phyloP scores from a whole-genome alignment of 2,113 vertebrate species.

The Anarhynchus alexandrinus region DNA sequence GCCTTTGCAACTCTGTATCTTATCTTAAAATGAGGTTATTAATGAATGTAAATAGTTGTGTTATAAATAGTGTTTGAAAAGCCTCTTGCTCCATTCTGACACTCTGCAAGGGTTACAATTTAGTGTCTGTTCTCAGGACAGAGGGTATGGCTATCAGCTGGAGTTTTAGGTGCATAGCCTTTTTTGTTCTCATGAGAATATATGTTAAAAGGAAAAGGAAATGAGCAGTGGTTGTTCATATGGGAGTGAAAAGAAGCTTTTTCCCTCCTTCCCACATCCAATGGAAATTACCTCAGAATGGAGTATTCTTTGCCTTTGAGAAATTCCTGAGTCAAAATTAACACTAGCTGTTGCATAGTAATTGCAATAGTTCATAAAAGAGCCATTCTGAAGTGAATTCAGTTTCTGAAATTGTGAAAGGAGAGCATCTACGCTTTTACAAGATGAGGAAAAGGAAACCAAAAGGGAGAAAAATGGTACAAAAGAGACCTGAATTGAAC shows the following conservation, averaged over 20 bases:
- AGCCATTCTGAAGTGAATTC: neutral
- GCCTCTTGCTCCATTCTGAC: neutral
- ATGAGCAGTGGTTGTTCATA: neutral
- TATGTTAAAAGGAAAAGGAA: neutral
- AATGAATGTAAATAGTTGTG: neutral
- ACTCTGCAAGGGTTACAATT: neutral
- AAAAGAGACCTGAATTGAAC: neutral
- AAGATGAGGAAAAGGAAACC: neutral
- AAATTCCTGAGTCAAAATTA: neutral
- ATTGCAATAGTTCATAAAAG: neutral
- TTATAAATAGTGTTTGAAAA: neutral
- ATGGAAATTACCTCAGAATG: neutral
- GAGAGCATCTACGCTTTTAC: neutral
- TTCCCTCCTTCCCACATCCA: neutral
- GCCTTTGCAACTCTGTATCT: neutral
- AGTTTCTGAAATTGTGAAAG: neutral
- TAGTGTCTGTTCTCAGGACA: neutral
- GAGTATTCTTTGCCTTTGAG: neutral
- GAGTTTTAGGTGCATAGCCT: neutral
- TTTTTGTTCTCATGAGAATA: neutral
- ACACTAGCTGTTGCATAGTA: neutral
- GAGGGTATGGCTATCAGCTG: neutral
- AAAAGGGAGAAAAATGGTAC: neutral
- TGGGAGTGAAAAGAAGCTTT: neutral
- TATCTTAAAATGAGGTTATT: neutral